Base-by-base conservation (phyloP, 2,113 vertebrate species). In the Gorsachius goisagi region DNA sequence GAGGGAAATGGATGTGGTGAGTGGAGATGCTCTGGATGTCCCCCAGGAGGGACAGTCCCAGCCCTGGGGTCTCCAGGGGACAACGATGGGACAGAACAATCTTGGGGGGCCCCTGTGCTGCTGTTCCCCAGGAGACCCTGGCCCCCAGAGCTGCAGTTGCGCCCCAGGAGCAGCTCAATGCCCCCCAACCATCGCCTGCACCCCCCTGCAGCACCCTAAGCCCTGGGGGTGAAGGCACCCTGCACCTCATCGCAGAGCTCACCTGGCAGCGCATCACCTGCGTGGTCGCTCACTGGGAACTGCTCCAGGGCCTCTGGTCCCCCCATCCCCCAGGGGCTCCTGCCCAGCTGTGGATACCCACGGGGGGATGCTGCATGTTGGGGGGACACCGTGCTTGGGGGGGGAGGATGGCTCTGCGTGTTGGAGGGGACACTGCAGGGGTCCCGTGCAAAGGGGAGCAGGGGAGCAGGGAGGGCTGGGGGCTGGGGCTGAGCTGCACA, bases 21-120 rank as follows among this genome's bases (percentile, higher is more conserved):
- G 41, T 0, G 1, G 27, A 32, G 77, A 8, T 20, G 28, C 7
- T 67, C 33, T 7, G 1, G 15, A 1, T 66, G 55, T 52, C 49
- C 47, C 52, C 39, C 13, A 8, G 0, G 20, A 52, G 59, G 16
- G 78, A 69, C 44, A 11, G 12, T 21, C 12, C 32, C 59, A 6
- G 52, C 9, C 16, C 39, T 5, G 67, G 5, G 32, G 33, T 69
- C 17, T 33, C 76, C 26, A 30, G n/a, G 37, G 68, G 37, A 2
- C 0, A 0, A 1, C 1, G 17, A 21, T 39, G 52, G 41, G 27
- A 32, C 60, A 21, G 6, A 9, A 6, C 1, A 41, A 1, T 11
- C 19, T 1, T 7, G 53, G 30, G 0, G n/a, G 12, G 8, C 8
- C 53, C 8, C 15, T 7, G 18, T 24, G 14, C 14, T 58, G 50